Evolutionary conservation across 2,113 vertebrate genomes (phyloP), one percentile per base, ranked within the genome.

Genomic region (Haplochromis burtoni): DNA sequence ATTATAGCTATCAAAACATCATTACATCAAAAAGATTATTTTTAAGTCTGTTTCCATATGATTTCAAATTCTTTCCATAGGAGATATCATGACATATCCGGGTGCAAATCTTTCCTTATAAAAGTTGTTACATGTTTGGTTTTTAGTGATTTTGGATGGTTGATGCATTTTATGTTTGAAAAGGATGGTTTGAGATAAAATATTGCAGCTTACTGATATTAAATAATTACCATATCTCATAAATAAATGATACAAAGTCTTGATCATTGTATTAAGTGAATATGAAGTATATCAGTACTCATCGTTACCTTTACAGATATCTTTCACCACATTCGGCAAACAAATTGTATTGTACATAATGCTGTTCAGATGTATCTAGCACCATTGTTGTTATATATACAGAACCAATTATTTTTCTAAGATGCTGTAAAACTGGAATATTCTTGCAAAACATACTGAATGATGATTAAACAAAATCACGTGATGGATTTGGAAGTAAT

Each of bases 321-420:
- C 66, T 88, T 26, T 81, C 81, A 78, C 53, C 26, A 26, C 76
- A 49, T 55, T 84, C 86, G 26, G 73, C 31, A 87, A 73, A 35
- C 79, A 59, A 33, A 81, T 79, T 63, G 57, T 86, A 33, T 49
- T 94, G 89, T 93, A 93, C 40, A 93, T 90, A 90, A 86, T 63
- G 87, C 81, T 88, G 86, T 82, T 87, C 68, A 89, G 80, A 81
- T 86, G 88, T 94, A 94, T 91, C 83, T 90, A 90, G 68, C 88
- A 88, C 88, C 86, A 31, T 90, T 92, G 66, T 82, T 94, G 89
- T 95, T 95, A 91, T 94, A 96, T 89, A 95, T 95, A 95, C 88
- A 94, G 95, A 96, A 95, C 73, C 80, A 90, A 91, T 94, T 97
- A 96, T 97, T 96, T 97, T 97, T 97, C 87, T 96, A 96, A 94